phyloP scores from a whole-genome alignment of 2,888 invertebrate genomes.

The Sphinx pinastri region DNA sequence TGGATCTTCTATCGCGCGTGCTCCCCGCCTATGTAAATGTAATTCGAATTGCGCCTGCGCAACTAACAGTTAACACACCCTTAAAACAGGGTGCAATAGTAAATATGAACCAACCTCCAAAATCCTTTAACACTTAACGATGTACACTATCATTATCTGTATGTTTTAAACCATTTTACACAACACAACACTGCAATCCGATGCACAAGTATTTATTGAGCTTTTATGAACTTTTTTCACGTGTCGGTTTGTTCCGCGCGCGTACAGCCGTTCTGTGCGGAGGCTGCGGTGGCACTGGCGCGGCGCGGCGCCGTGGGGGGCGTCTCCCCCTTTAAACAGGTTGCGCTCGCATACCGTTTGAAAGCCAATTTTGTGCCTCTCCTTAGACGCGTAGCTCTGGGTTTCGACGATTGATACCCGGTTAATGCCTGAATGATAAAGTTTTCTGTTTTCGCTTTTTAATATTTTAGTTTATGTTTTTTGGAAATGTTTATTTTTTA shows the following conservation, averaged over 20 bases:
- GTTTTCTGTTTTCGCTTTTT: conserved; percentile 8
- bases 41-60: conserved; percentile 1
- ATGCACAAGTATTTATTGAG: conserved; percentile 43
- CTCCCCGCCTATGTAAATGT: conserved; percentile 25
- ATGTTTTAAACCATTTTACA: conserved; percentile 43
- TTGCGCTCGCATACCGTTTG: conserved; percentile 75
- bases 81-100: conserved; percentile 38
- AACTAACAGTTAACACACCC: background rate
- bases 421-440: conserved; percentile 45
- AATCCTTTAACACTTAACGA: conserved; percentile 69
- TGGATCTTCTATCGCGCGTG: conserved; percentile 21
- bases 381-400: conserved; percentile 61
- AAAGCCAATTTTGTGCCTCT: conserved; percentile 77
- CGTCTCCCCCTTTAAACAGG: conserved; percentile 69
- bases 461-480: background rate
- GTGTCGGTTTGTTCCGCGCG: conserved; percentile 47
- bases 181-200: conserved; percentile 79
- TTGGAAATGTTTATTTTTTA: background rate
- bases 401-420: conserved; percentile 64
- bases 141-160: conserved; percentile 66
- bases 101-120: conserved; percentile 62
- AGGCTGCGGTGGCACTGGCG: conserved; percentile 67
- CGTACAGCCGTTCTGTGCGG: conserved; percentile 57
- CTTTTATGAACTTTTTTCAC: conserved; percentile 49
- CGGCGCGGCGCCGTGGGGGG: conserved; percentile 44